A percentile compares a stretch with the other conserved stretches of the same genome.
These are phyloP conservation scores for Pseudomugil gertrudae DNA, from an alignment of 2,797 vertebrate species.

Conservation along the genomic window DNA sequence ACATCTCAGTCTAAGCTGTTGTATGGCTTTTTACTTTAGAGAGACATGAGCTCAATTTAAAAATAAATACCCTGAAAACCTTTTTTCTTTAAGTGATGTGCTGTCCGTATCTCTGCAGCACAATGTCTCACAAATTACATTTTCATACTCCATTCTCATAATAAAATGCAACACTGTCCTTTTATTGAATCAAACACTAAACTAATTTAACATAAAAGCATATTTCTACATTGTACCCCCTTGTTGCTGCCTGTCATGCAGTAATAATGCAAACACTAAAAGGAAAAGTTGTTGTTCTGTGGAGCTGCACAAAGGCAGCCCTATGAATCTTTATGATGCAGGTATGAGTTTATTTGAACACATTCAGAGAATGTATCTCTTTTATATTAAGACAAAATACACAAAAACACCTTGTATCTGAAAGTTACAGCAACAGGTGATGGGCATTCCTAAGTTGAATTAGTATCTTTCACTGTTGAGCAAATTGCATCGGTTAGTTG, in stretches of 20 bases:
- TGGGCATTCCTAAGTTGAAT: no score
- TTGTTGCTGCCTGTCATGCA: neutral
- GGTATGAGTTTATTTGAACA: neutral
- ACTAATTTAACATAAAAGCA: neutral
- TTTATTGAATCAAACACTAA: neutral
- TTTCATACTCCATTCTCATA: neutral
- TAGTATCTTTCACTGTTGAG: no score
- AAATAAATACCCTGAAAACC: constrained; percentile 2
- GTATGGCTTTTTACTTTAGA: constrained; percentile 12
- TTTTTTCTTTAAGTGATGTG: neutral
- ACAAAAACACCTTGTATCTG: no score
- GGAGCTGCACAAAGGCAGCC: neutral
- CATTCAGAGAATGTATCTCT: neutral
- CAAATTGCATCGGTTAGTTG: no score
- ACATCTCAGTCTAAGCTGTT: constrained; percentile 35
- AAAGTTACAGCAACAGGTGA: no score
- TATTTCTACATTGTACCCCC: neutral
- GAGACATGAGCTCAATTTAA: constrained; percentile 22
- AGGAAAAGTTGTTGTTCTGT: neutral
- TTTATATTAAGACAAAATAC: neutral
- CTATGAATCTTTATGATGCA: neutral
- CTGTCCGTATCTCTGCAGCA: neutral
- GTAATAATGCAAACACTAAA: neutral
- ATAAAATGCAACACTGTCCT: neutral
- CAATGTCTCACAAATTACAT: neutral